These are phyloP conservation scores for Electrona antarctica DNA, from an alignment of 2,113 vertebrate genomes.

Conservation along the genomic window DNA sequence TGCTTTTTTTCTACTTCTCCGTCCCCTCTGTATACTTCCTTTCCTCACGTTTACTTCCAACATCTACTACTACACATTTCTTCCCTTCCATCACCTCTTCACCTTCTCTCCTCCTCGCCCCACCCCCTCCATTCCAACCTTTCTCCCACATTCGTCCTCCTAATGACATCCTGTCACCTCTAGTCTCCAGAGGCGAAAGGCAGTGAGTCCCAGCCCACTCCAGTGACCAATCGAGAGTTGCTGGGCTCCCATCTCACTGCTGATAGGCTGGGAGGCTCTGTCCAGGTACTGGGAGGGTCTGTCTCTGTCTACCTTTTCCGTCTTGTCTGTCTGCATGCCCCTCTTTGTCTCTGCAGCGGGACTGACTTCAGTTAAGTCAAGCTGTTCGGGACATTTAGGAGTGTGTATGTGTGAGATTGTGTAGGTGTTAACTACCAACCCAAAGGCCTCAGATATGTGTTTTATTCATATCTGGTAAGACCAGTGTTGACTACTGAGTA, in stretches of 20 bases:
- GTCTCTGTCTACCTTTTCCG: conserved; percentile 37
- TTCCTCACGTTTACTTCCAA: background rate
- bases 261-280: conserved; percentile 87
- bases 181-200: conserved; percentile 86
- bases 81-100: background rate
- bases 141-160: conserved; percentile 50
- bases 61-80: background rate
- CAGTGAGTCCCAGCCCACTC: conserved; percentile 84
- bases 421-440: background rate
- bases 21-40: background rate
- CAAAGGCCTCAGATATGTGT: too few relatives aligned
- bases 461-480: too few relatives aligned
- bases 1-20: conserved; percentile 8
- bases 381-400: background rate
- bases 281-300: conserved; percentile 83
- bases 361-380: conserved; percentile 19
- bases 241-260: conserved; percentile 86
- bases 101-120: background rate
- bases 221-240: conserved; percentile 84
- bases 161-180: conserved; percentile 54
- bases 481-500: too few relatives aligned
- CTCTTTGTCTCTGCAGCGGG: conserved; percentile 34
- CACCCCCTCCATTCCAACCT: conserved; percentile 22
- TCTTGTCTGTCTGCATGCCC: conserved; percentile 38
- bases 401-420: background rate